Base-by-base conservation (phyloP, 2,113 vertebrate species). In the Rhinolophus ferrumequinum region DNA sequence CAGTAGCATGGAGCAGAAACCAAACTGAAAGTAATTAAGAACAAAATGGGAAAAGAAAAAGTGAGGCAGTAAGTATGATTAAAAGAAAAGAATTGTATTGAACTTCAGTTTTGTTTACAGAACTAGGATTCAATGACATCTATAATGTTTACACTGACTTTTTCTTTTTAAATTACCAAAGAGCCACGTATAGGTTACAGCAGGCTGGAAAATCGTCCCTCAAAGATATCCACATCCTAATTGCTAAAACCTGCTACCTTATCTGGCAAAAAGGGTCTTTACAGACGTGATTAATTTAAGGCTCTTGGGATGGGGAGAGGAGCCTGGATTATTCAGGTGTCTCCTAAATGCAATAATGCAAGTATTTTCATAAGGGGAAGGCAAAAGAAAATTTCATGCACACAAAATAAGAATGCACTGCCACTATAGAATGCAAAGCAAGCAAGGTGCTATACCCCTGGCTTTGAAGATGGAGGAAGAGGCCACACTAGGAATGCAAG, bases 71-170 rank as follows among this genome's bases (percentile, higher is more conserved):
- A 6, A 26, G 19, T 35, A 47, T 58, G 33, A 84, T 82, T 47
- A 19, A 96, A 96, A 79, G 24, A 41, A 0, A 0, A 92, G 77
- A 92, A 93, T 35, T 56, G 33, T 30, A 81, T 8, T 97, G 72
- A 93, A 89, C 18, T 96, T 94, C 50, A 91, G 87, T 50, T 84
- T 58, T 62, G 81, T 95, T 93, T 90, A 92, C 1, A n/a, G 58
- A 90, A 35, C n/a, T 76, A n/a, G 90, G 30, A 14, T 77, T 97
- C 91, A 92, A 88, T 69, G 64, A 64, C 35, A 41, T 79, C 64
- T 54, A 81, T 79, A 30, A 58, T 92, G 75, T 73, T 93, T 92
- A 95, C 89, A 95, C 41, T 35, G 10, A 1, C 7, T 52, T 88
- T 11, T 95, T 95, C 70, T 93, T 77, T 85, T 44, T 62, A 41